Conservation (phyloP, 1,140 invertebrate genomes). For the Heliconius congener region DNA sequence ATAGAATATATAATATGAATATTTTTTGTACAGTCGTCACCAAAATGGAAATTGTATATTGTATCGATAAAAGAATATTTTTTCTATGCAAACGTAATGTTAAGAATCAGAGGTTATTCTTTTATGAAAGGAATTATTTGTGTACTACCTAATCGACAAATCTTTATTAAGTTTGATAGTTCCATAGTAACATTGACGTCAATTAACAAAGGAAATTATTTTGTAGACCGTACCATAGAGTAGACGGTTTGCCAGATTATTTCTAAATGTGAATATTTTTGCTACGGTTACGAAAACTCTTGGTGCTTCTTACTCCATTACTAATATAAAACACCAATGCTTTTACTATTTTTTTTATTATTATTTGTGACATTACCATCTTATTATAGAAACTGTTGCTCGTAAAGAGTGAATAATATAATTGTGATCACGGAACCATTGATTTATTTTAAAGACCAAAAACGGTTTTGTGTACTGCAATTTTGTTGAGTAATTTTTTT, state of each 20-base stretch:
- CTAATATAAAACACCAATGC: constrained; percentile 9
- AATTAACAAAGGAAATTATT: constrained; percentile 21
- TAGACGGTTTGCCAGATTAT: neutral
- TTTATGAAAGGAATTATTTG: constrained; percentile 78
- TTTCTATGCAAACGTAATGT: constrained; percentile 55
- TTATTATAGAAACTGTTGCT: constrained; percentile 39
- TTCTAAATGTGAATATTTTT: constrained; percentile 25
- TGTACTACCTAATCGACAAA: constrained; percentile 55
- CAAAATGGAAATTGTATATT: constrained; percentile 42
- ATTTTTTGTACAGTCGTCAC: constrained; percentile 57
- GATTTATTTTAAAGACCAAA: constrained; percentile 70
- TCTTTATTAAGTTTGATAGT: constrained; percentile 57
- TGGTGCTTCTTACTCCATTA: constrained; percentile 35
- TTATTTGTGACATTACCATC: constrained; percentile 38
- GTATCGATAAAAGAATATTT: constrained; percentile 44
- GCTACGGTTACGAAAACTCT: constrained; percentile 32
- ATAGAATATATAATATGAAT: constrained; percentile 48
- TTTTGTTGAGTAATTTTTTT: constrained; percentile 61
- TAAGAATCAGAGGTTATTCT: constrained; percentile 70
- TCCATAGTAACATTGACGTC: constrained; percentile 38
- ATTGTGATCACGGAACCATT: constrained; percentile 78
- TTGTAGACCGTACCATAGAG: neutral
- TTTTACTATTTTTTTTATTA: constrained; percentile 21
- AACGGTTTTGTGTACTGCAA: constrained; percentile 59
- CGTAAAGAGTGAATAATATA: constrained; percentile 48